These are phyloP conservation scores for Mastomys coucha DNA, from an alignment of 2,113 vertebrate genomes.

Conservation along the genomic window DNA sequence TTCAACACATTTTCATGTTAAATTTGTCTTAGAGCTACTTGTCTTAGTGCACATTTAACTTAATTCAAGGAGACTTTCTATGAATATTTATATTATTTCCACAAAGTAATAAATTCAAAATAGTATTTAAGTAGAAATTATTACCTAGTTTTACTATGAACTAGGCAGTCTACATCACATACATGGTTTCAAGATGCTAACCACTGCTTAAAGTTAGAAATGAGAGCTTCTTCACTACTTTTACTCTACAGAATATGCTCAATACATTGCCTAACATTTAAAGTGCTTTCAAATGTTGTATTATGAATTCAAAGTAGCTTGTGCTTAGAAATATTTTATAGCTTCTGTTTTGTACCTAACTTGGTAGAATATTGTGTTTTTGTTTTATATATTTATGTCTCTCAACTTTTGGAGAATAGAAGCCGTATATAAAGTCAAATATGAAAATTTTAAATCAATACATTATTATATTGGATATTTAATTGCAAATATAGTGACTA, in stretches of 20 bases:
- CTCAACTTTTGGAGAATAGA: background rate
- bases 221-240: background rate
- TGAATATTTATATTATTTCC: background rate
- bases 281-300: background rate
- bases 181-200: background rate
- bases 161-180: background rate
- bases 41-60: background rate
- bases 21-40: background rate
- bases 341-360: background rate
- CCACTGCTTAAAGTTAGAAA: background rate
- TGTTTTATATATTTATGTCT: background rate
- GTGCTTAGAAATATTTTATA: background rate
- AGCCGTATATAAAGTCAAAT: background rate
- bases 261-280: background rate
- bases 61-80: background rate
- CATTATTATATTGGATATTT: background rate
- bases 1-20: background rate
- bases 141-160: background rate
- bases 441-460: background rate
- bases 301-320: background rate
- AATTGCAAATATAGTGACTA: background rate
- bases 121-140: background rate
- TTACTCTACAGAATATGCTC: background rate
- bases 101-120: background rate
- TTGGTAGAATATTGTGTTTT: background rate